Base-by-base conservation (phyloP, 2,797 vertebrate species). In the Clamator glandarius region DNA sequence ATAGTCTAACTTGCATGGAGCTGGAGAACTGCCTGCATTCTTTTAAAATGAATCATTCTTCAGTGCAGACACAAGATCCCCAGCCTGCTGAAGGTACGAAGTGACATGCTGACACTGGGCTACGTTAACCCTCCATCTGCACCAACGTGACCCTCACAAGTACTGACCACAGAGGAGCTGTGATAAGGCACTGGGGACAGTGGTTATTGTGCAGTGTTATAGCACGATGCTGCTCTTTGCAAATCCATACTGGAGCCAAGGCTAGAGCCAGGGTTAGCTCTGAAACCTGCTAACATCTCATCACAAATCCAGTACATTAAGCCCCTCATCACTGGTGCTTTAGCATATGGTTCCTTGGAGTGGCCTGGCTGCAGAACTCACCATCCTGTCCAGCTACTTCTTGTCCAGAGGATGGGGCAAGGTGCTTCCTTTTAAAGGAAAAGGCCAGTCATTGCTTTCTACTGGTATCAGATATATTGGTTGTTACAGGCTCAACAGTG, bases 21-120 rank as follows among this genome's bases (percentile, higher is more conserved):
- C 41, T 93, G 92, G 91, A 89, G 93, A 88, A 50, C 57, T 67
- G 87, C 85, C 78, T 91, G 89, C 93, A 95, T 96, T 91, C 95
- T 92, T 96, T 80, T 42, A 70, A 85, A 95, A 93, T 95, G 89
- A 93, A 54, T 97, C 96, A 46, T 95, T 97, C 89, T 90, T 93
- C 51, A 10, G 84, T 1, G 36, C 89, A 93, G 96, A 95, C 92
- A 95, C 77, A 86, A 76, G 95, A 95, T 95, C 92, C 77, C 6
- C 9, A 2, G 79, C 74, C 67, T 36, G 31, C 82, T 44, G 81
- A 52, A 74, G 93, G 63, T 19, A 69, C 42, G 36, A 68, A 50
- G 77, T 52, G 78, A 79, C 73, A 63, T 9, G 85, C 74, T 90
- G 84, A 54, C 87, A 21, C 52, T 11, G 59, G 79, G 54, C 86